Evolutionary conservation across 2,797 vertebrate genomes (phyloP).

Genomic region (Allobates femoralis): DNA sequence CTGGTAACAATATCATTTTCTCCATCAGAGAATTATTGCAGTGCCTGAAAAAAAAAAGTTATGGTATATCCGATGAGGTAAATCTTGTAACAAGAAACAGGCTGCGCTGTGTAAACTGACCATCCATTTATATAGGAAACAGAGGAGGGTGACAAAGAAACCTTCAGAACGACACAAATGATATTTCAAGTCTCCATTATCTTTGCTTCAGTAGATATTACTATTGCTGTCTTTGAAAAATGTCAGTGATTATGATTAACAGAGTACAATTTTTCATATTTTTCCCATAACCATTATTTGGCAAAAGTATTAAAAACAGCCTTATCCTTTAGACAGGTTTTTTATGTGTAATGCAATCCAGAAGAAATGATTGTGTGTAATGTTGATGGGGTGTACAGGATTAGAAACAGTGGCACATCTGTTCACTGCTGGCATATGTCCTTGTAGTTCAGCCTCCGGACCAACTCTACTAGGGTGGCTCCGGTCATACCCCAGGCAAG

Average conservation of each 20-base stretch:
- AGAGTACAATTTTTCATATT: neutral
- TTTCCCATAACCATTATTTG: neutral
- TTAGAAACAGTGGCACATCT: too few relatives aligned
- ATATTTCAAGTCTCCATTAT: neutral
- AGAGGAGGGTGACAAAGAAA: constrained; percentile 30
- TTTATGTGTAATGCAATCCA: neutral
- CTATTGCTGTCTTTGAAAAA: neutral
- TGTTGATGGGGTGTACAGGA: neutral
- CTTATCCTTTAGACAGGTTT: neutral
- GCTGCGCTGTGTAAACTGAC: neutral
- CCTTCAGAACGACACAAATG: constrained; percentile 22
- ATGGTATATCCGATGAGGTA: constrained; percentile 31
- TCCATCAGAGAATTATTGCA: neutral
- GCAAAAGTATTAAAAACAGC: neutral
- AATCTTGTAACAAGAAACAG: constrained; percentile 48
- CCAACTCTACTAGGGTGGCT: too few relatives aligned
- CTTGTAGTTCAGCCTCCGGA: too few relatives aligned
- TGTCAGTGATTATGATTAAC: neutral
- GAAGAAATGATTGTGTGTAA: neutral
- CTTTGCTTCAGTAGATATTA: neutral
- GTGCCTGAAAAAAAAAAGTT: constrained; percentile 29
- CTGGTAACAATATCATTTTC: constrained; percentile 3
- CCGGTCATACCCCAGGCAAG: too few relatives aligned
- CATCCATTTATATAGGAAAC: constrained; percentile 35
- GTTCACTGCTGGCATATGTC: too few relatives aligned